A percentile compares a stretch with the other conserved stretches of the same genome.
Conservation (phyloP, 2,113 vertebrate genomes). For the Uria lomvia region DNA sequence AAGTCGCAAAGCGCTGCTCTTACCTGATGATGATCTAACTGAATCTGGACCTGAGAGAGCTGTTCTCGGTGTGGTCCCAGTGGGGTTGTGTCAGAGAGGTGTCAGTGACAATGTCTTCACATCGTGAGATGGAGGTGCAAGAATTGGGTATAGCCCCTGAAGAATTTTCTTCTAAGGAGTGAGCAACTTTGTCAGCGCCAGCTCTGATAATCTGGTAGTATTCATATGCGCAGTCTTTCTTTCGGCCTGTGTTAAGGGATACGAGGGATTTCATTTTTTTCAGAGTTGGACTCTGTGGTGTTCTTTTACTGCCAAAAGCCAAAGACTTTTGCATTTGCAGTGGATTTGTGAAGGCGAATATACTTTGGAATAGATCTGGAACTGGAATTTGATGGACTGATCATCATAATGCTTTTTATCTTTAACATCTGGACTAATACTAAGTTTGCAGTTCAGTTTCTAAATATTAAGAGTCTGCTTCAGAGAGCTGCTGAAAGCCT, state of each 20-base stretch:
- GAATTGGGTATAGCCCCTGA: neutral
- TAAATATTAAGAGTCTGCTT: neutral
- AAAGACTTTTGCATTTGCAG: neutral
- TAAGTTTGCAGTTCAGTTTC: neutral
- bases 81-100: neutral
- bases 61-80: fast-evolving
- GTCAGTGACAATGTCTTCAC: neutral
- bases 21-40: neutral
- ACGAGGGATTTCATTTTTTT: neutral
- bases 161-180: neutral
- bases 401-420: neutral
- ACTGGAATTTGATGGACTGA: neutral
- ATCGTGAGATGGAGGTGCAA: neutral
- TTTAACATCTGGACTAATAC: neutral
- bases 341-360: neutral
- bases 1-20: neutral
- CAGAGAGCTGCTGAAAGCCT: neutral
- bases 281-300: neutral
- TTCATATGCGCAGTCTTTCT: neutral
- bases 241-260: neutral
- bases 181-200: neutral
- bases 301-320: neutral
- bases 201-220: neutral
- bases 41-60: no score
- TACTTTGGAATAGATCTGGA: neutral